phyloP scores from a whole-genome alignment of 2,797 vertebrate species.

The Echiichthys vipera region DNA sequence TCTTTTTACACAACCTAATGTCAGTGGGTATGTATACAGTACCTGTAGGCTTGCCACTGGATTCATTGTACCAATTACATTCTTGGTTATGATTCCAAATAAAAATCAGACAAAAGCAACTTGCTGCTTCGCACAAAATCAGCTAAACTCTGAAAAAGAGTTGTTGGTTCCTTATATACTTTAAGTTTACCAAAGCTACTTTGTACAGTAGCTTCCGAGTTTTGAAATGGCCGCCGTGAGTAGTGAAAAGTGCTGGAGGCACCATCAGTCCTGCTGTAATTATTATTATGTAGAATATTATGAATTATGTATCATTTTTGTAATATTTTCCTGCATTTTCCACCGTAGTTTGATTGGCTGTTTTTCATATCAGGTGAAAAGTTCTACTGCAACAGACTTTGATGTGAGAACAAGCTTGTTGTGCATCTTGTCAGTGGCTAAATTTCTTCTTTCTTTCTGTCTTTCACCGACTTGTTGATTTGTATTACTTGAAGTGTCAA shows the following conservation, averaged over 20 bases:
- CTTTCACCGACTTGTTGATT: constrained; percentile 17
- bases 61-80: neutral
- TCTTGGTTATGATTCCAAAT: neutral
- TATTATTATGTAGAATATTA: neutral
- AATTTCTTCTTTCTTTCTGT: neutral
- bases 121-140: neutral
- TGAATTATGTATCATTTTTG: neutral
- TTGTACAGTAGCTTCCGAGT: too few species aligned
- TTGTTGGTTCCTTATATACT: neutral
- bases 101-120: neutral
- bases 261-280: neutral
- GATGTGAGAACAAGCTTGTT: neutral
- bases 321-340: neutral
- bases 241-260: neutral
- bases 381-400: neutral
- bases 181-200: too few species aligned
- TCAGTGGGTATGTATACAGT: too few species aligned
- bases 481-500: constrained; percentile 11
- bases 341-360: neutral
- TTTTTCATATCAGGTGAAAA: neutral
- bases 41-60: too few species aligned
- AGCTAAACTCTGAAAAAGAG: too few species aligned
- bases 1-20: too few species aligned
- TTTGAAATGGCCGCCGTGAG: neutral
- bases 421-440: neutral